Evolutionary conservation across 2,888 invertebrate species (phyloP).

Genomic region (Dasypogon diadema): DNA sequence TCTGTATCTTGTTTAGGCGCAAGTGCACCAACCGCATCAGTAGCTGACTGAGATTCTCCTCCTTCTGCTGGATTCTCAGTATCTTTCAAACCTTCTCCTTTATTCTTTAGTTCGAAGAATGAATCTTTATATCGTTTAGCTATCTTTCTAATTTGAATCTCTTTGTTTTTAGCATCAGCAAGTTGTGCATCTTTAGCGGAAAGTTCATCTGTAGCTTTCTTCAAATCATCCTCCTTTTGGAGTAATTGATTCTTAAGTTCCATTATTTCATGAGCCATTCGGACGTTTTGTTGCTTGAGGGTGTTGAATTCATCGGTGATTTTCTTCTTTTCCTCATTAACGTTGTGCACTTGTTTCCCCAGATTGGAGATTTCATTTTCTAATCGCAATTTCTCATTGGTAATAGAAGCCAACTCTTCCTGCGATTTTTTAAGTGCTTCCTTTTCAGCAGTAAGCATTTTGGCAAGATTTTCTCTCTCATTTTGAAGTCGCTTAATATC

Average conservation of each 20-base stretch:
- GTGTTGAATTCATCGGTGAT: constrained; percentile 74
- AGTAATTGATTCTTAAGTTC: constrained; percentile 74
- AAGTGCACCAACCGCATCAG: constrained; percentile 62
- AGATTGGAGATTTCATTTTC: constrained; percentile 77
- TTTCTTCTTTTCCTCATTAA: constrained; percentile 77
- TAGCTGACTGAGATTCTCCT: constrained; percentile 68
- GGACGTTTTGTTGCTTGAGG: constrained; percentile 72
- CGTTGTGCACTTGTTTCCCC: constrained; percentile 72
- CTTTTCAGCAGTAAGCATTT: constrained; percentile 82
- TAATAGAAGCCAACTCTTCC: constrained; percentile 76
- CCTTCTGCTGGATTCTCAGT: constrained; percentile 69
- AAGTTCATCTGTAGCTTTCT: constrained; percentile 76
- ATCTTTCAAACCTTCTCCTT: constrained; percentile 74
- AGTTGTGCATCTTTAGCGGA: constrained; percentile 76
- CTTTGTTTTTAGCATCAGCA: constrained; percentile 77
- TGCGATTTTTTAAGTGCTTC: constrained; percentile 76
- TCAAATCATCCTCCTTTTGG: constrained; percentile 73
- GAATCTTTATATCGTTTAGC: constrained; percentile 93
- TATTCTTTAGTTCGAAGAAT: constrained; percentile 81
- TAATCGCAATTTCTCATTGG: constrained; percentile 75
- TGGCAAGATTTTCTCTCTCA: constrained; percentile 84
- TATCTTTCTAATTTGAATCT: constrained; percentile 84
- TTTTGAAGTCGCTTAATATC: constrained; percentile 89
- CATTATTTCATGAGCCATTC: constrained; percentile 74
- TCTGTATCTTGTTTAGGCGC: constrained; percentile 65